phyloP scores from a whole-genome alignment of 2,797 vertebrate species.

The Molossus molossus region DNA sequence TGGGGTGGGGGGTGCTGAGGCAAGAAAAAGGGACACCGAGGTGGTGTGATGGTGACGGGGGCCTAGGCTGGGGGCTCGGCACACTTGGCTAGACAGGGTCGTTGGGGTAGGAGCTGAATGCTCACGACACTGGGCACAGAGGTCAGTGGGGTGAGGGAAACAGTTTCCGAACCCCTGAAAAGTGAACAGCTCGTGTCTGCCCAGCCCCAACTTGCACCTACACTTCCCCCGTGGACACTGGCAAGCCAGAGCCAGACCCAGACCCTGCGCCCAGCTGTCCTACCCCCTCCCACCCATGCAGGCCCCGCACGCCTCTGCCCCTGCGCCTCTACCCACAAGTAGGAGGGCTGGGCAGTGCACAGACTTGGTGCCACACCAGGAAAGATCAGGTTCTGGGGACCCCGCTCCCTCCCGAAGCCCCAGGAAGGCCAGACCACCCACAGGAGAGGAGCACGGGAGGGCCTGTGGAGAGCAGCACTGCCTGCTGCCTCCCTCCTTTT shows the following conservation, averaged over 20 bases:
- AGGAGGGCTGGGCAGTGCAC: accelerated
- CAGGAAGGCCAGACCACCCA: background rate
- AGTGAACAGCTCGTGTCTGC: background rate
- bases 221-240: background rate
- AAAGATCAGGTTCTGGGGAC: background rate
- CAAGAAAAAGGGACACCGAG: background rate
- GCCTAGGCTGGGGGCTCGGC: background rate
- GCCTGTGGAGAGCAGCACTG: background rate
- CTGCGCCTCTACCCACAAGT: accelerated
- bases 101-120: background rate
- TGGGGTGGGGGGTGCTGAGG: background rate
- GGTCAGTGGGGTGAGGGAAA: background rate
- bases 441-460: background rate
- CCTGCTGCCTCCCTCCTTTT: slow-evolving; percentile 61
- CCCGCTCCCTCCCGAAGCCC: background rate
- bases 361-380: background rate
- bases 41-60: background rate
- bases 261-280: background rate
- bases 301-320: background rate
- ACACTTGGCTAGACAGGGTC: background rate
- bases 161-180: background rate
- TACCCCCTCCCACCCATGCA: accelerated
- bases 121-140: background rate
- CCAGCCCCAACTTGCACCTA: background rate
- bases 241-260: background rate